Evolutionary conservation across 2,888 invertebrate genomes (phyloP).

Genomic region (Chloroclysta siterata): DNA sequence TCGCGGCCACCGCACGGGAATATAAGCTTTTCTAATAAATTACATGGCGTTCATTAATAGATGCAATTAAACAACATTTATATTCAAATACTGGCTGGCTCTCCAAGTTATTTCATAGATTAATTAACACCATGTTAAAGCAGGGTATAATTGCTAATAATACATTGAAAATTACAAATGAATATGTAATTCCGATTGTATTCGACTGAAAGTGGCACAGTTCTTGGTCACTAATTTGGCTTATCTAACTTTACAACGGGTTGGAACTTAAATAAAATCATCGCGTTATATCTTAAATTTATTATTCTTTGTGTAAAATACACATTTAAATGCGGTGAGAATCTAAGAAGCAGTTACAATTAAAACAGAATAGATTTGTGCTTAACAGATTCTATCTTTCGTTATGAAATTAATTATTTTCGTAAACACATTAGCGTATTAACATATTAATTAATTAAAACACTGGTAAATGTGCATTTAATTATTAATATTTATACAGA

Average conservation of each 20-base stretch:
- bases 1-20: slow-evolving; percentile 17
- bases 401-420: slow-evolving; percentile 33
- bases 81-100: slow-evolving; percentile 13
- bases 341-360: slow-evolving; percentile 30
- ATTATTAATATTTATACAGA: slow-evolving; percentile 25
- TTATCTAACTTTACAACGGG: slow-evolving; percentile 18
- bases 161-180: not conserved
- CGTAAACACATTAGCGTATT: slow-evolving; percentile 33
- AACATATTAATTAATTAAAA: slow-evolving; percentile 37
- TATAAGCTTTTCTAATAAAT: slow-evolving; percentile 27
- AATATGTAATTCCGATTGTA: not conserved
- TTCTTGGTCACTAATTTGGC: not conserved
- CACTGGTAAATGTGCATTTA: slow-evolving; percentile 29
- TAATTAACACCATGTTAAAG: slow-evolving; percentile 11
- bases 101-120: slow-evolving; percentile 20
- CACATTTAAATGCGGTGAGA: slow-evolving; percentile 30
- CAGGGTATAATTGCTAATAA: slow-evolving; percentile 2
- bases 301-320: slow-evolving; percentile 23
- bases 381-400: slow-evolving; percentile 32
- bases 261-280: slow-evolving; percentile 18
- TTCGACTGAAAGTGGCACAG: not conserved
- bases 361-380: slow-evolving; percentile 32
- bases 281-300: slow-evolving; percentile 14
- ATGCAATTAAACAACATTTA: slow-evolving; percentile 27
- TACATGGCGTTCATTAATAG: slow-evolving; percentile 26